Percentiles rank a stretch among this genome's conserved stretches.
phyloP scores from a whole-genome alignment of 2,797 vertebrate genomes.

The Ambastaia sidthimunki region DNA sequence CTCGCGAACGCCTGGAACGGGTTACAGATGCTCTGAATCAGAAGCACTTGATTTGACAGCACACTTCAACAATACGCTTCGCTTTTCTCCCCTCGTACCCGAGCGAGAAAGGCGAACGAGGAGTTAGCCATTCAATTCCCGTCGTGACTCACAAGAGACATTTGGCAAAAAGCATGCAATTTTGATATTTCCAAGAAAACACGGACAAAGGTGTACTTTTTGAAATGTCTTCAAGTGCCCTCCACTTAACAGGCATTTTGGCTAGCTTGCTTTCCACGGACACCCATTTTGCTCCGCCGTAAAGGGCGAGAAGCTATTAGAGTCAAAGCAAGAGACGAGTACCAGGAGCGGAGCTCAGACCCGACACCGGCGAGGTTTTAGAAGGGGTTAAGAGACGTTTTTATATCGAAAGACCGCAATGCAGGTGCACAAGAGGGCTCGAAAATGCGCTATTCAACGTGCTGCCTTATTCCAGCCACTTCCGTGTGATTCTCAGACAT shows the following conservation, averaged over 20 bases:
- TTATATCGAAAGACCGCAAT: constrained; percentile 49
- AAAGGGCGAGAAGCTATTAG: constrained; percentile 57
- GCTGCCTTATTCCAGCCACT: constrained; percentile 8
- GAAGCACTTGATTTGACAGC: constrained; percentile 47
- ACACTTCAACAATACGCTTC: constrained; percentile 42
- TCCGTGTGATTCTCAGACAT: constrained; percentile 27
- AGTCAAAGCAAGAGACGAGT: constrained; percentile 48
- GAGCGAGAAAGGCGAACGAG: constrained; percentile 14
- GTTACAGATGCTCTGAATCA: constrained; percentile 16
- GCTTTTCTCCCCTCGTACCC: constrained; percentile 29
- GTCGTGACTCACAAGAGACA: constrained; percentile 44
- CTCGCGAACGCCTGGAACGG: constrained; percentile 22
- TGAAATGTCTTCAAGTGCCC: constrained; percentile 56
- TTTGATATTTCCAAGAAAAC: constrained; percentile 56
- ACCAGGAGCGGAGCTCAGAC: constrained; percentile 47
- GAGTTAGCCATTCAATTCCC: constrained; percentile 43
- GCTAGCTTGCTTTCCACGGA: constrained; percentile 53
- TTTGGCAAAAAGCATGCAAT: constrained; percentile 58
- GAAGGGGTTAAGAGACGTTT: constrained; percentile 37
- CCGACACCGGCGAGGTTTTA: constrained; percentile 36
- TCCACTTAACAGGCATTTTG: constrained; percentile 58
- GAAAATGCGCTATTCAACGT: constrained; percentile 18
- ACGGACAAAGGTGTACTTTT: constrained; percentile 50
- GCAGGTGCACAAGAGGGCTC: constrained; percentile 23
- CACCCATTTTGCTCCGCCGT: constrained; percentile 51